Conservation (phyloP, 2,888 invertebrate genomes). For the Ecliptopera silaceata region DNA sequence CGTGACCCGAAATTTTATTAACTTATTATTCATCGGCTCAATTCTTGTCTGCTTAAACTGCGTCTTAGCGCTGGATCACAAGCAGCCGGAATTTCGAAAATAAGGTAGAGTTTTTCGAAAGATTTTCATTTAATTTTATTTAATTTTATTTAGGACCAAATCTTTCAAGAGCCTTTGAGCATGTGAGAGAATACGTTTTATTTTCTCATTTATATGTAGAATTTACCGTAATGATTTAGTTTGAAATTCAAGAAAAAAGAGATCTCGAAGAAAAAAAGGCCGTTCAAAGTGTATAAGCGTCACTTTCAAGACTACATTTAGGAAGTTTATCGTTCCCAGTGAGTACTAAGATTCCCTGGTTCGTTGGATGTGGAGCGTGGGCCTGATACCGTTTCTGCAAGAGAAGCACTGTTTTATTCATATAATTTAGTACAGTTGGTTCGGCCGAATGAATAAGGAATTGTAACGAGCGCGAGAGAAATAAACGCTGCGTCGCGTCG, state of each 20-base stretch:
- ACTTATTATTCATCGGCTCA: slow-evolving; percentile 32
- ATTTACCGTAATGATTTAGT: too few species aligned
- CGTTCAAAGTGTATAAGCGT: background rate
- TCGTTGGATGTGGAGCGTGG: background rate
- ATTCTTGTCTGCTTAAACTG: slow-evolving; percentile 5
- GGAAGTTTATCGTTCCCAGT: background rate
- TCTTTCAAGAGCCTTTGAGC: too few species aligned
- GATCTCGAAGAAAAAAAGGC: too few species aligned
- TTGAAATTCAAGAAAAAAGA: too few species aligned
- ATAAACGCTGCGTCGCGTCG: slow-evolving; percentile 19
- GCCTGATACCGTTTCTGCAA: background rate
- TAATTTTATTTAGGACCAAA: too few species aligned
- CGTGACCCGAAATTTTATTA: slow-evolving; percentile 45
- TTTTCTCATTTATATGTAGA: too few species aligned
- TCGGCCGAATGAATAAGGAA: slow-evolving; percentile 38
- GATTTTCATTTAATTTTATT: too few species aligned
- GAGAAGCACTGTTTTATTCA: slow-evolving; percentile 36
- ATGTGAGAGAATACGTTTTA: too few species aligned
- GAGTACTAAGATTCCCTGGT: background rate
- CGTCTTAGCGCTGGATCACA: background rate
- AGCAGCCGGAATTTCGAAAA: background rate
- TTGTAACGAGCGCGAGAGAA: slow-evolving; percentile 32
- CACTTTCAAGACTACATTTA: background rate
- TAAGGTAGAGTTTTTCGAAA: background rate
- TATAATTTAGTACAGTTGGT: slow-evolving; percentile 37